These are phyloP conservation scores for Holacanthus passer DNA, from an alignment of 2,113 vertebrate genomes.

Conservation along the genomic window DNA sequence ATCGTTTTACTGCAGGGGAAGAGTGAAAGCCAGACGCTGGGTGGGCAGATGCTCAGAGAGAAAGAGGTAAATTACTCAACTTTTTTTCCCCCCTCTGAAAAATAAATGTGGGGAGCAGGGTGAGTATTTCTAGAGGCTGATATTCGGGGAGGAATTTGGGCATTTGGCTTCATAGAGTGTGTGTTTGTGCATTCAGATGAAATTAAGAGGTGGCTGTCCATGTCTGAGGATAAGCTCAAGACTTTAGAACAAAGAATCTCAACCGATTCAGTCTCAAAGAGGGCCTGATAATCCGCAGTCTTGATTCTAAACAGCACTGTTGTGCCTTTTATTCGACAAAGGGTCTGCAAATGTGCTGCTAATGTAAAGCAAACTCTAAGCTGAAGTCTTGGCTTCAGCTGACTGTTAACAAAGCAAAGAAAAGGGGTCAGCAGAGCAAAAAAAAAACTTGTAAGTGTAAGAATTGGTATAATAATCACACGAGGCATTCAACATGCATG, in stretches of 20 bases:
- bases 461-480: constrained; percentile 9
- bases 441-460: background rate
- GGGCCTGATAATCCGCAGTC: constrained; percentile 21
- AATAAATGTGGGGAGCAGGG: constrained; percentile 17
- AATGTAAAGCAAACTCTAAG: constrained; percentile 16
- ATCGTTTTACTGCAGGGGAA: constrained; percentile 71
- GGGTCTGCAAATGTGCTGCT: constrained; percentile 26
- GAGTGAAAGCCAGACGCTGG: constrained; percentile 42
- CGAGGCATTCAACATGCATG: background rate
- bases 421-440: background rate
- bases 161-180: constrained; percentile 32
- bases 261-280: constrained; percentile 10
- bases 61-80: constrained; percentile 52
- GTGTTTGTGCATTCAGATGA: constrained; percentile 16
- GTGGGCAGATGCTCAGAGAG: constrained; percentile 66
- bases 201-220: constrained; percentile 14
- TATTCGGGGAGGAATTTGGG: constrained; percentile 29
- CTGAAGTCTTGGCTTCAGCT: constrained; percentile 6
- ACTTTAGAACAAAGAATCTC: constrained; percentile 5
- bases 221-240: constrained; percentile 2
- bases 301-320: constrained; percentile 18
- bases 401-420: constrained; percentile 1
- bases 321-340: constrained; percentile 34
- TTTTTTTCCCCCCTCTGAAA: background rate
- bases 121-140: constrained; percentile 16